phyloP scores from a whole-genome alignment of 2,888 invertebrate genomes.

The Lasioglossum marginatum region DNA sequence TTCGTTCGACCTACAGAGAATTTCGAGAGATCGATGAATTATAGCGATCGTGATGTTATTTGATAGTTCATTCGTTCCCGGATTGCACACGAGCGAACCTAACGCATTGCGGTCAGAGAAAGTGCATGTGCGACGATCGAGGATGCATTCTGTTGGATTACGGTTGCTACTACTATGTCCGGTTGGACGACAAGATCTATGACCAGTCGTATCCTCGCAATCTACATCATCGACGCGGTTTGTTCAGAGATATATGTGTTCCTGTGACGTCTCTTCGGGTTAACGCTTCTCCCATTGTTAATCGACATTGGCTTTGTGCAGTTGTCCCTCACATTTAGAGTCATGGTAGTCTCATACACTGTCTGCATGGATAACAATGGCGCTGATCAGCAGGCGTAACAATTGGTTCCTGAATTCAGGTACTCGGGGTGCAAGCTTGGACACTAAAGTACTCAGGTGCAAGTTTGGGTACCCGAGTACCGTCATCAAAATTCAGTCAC shows the following conservation, averaged over 20 bases:
- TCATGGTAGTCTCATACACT: not conserved
- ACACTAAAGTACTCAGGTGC: not conserved
- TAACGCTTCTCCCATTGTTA: constrained; percentile 40
- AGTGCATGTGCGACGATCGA: constrained; percentile 87
- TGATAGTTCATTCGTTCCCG: constrained; percentile 83
- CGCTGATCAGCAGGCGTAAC: not conserved
- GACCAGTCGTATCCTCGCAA: constrained; percentile 85
- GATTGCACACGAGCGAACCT: constrained; percentile 82
- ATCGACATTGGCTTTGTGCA: not conserved
- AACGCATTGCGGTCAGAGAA: constrained; percentile 83
- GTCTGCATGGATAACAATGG: not conserved
- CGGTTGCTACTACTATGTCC: constrained; percentile 87
- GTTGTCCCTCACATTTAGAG: not conserved
- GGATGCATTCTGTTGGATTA: constrained; percentile 87
- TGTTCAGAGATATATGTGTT: constrained; percentile 81
- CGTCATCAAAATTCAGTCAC: not conserved
- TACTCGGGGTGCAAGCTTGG: not conserved
- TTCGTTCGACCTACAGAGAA: too few relatives aligned
- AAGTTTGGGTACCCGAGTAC: not conserved
- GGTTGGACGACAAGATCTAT: constrained; percentile 88
- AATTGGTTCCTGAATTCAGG: not conserved
- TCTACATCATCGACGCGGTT: constrained; percentile 82
- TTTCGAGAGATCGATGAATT: constrained; percentile 26
- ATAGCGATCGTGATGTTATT: constrained; percentile 79
- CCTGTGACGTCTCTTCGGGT: constrained; percentile 81